A percentile compares a stretch with the other conserved stretches of the same genome.
phyloP scores from a whole-genome alignment of 2,888 invertebrate genomes.

The Nymphalis urticae region DNA sequence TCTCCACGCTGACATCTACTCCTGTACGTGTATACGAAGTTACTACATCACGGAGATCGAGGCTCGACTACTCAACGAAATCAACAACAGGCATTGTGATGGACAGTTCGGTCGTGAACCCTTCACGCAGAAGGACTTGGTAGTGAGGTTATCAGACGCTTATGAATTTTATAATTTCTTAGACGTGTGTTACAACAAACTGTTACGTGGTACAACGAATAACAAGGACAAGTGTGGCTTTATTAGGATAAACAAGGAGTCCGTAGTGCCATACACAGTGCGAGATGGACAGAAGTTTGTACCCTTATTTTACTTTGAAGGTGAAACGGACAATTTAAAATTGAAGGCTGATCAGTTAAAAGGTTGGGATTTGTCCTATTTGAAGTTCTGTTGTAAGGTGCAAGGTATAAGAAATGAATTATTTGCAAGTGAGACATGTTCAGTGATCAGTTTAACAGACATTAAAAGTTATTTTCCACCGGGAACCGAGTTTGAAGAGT shows the following conservation, averaged over 20 bases:
- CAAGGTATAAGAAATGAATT: conserved; percentile 95
- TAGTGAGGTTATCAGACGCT: conserved; percentile 93
- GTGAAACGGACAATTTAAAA: conserved; percentile 95
- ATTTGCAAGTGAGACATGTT: conserved; percentile 94
- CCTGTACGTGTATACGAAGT: conserved; percentile 94
- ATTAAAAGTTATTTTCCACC: conserved; percentile 95
- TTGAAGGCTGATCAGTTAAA: conserved; percentile 92
- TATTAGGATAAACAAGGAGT: conserved; percentile 94
- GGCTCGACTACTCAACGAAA: conserved; percentile 93
- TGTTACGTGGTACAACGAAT: conserved; percentile 86
- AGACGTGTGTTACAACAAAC: conserved; percentile 93
- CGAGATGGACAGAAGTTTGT: conserved; percentile 92
- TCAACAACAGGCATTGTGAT: conserved; percentile 95
- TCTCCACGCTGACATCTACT: conserved; percentile 93
- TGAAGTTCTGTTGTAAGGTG: conserved; percentile 97
- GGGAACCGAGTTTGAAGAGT: conserved; percentile 94
- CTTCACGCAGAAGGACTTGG: conserved; percentile 93
- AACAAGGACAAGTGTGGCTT: conserved; percentile 93
- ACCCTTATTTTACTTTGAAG: conserved; percentile 93
- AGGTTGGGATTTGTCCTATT: conserved; percentile 95
- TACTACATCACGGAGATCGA: conserved; percentile 96
- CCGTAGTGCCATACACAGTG: conserved; percentile 95
- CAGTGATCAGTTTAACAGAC: conserved; percentile 93
- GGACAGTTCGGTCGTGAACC: conserved; percentile 93
- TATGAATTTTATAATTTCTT: conserved; percentile 94